Evolutionary conservation across 2,113 vertebrate genomes (phyloP).

Genomic region (Plecturocebus donacophilus): DNA sequence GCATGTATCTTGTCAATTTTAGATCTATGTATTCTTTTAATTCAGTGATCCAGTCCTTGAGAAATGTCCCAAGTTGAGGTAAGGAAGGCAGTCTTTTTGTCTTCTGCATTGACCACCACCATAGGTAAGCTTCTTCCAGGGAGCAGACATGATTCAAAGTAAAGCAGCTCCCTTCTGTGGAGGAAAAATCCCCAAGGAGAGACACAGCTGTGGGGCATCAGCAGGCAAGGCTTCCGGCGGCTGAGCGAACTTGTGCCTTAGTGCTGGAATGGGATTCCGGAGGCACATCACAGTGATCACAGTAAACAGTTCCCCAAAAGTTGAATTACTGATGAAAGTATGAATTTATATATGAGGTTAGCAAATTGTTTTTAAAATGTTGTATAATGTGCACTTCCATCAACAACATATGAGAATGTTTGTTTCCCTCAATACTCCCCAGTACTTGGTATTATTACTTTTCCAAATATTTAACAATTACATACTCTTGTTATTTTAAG

Average conservation of each 20-base stretch:
- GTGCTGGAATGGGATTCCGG: not conserved
- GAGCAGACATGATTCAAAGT: not conserved
- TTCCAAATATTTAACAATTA: conserved; percentile 19
- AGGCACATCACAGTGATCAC: not conserved
- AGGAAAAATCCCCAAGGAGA: not conserved
- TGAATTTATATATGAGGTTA: not conserved
- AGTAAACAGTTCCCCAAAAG: not conserved
- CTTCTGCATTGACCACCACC: not conserved
- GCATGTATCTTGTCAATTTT: too few relatives aligned
- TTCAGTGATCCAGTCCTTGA: not conserved
- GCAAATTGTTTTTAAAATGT: not conserved
- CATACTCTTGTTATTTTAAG: not conserved
- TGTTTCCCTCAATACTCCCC: not conserved
- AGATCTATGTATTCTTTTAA: not conserved
- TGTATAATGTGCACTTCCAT: not conserved
- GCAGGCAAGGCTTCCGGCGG: not conserved
- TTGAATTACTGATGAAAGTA: not conserved
- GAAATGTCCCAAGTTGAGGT: not conserved
- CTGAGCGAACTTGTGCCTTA: not conserved
- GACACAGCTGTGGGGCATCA: not conserved
- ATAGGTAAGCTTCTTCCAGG: not conserved
- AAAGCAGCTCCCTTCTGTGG: not conserved
- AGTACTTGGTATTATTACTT: not conserved
- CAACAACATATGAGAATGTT: not conserved
- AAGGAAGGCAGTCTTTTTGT: not conserved